Percentiles rank a stretch among this genome's conserved stretches.
Conservation (phyloP, 1,140 invertebrate genomes). For the Theocolax elegans region DNA sequence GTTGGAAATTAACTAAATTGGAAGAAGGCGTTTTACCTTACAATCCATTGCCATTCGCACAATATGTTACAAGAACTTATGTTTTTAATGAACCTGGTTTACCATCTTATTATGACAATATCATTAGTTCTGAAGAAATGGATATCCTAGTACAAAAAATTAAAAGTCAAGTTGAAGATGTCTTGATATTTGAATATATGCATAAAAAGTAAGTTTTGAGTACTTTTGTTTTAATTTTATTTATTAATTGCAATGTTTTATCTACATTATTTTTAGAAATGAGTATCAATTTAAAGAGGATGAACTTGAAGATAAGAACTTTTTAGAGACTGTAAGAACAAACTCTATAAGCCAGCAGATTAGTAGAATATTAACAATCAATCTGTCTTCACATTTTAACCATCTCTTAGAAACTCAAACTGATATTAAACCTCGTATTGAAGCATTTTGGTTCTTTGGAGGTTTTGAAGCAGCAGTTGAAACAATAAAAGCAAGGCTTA, state of each 20-base stretch:
- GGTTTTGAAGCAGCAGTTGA: conserved; percentile 71
- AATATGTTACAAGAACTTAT: conserved; percentile 80
- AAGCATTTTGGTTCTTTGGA: conserved; percentile 84
- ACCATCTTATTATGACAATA: conserved; percentile 69
- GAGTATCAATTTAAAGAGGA: conserved; percentile 51
- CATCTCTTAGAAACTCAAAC: conserved; percentile 76
- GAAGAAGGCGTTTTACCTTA: conserved; percentile 73
- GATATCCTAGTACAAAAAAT: conserved; percentile 66
- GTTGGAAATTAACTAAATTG: conserved; percentile 75
- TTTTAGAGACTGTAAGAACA: conserved; percentile 53
- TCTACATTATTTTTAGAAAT: conserved; percentile 45
- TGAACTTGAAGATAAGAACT: conserved; percentile 57
- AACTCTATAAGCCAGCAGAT: conserved; percentile 73
- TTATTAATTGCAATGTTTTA: not conserved
- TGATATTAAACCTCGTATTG: conserved; percentile 79
- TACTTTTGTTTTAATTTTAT: conserved; percentile 8
- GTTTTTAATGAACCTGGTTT: conserved; percentile 67
- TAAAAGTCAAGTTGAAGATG: conserved; percentile 71
- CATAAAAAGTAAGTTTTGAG: conserved; percentile 66
- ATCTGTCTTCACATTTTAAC: conserved; percentile 68
- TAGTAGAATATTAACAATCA: conserved; percentile 74
- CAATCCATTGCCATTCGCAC: conserved; percentile 74
- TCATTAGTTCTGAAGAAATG: conserved; percentile 55
- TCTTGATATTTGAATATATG: conserved; percentile 70
- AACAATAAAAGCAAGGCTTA: conserved; percentile 49